A percentile compares a stretch with the other conserved stretches of the same genome.
These are phyloP conservation scores for Atopsyche davidsoni DNA, from an alignment of 1,140 invertebrate species.

Conservation along the genomic window DNA sequence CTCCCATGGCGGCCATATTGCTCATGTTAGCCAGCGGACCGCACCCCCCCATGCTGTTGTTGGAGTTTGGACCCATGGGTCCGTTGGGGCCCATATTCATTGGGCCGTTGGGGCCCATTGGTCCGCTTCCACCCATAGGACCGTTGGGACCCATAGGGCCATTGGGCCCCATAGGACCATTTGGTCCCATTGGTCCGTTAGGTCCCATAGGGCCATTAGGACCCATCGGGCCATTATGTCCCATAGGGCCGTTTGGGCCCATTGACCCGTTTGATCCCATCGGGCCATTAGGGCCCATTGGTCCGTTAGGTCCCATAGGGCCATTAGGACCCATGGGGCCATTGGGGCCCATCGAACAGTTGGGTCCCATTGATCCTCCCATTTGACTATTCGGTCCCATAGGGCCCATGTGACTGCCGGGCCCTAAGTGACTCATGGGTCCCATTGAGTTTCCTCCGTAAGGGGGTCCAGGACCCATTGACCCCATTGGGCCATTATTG, in stretches of 20 bases:
- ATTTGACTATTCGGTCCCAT: slow-evolving; percentile 48
- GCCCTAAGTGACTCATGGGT: slow-evolving; percentile 41
- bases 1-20: slow-evolving; percentile 54
- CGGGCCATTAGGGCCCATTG: slow-evolving; percentile 50
- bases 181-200: slow-evolving; percentile 53
- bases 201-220: slow-evolving; percentile 51
- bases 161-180: slow-evolving; percentile 51
- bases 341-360: slow-evolving; percentile 34
- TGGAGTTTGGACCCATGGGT: slow-evolving; percentile 45
- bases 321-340: slow-evolving; percentile 37
- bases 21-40: slow-evolving; percentile 57
- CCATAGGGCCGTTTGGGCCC: slow-evolving; percentile 41
- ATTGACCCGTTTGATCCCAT: slow-evolving; percentile 33
- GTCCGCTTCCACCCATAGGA: slow-evolving; percentile 35
- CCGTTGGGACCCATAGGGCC: slow-evolving; percentile 51
- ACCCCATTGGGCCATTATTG: slow-evolving; percentile 45
- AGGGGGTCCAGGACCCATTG: slow-evolving; percentile 45
- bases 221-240: slow-evolving; percentile 46
- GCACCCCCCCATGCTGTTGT: slow-evolving; percentile 52
- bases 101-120: slow-evolving; percentile 46
- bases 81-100: slow-evolving; percentile 51
- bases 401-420: slow-evolving; percentile 31
- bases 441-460: slow-evolving; percentile 42
- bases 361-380: slow-evolving; percentile 34
- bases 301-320: slow-evolving; percentile 43